Conservation (phyloP, 2,797 vertebrate genomes). For the Gallinago nigripennis region DNA sequence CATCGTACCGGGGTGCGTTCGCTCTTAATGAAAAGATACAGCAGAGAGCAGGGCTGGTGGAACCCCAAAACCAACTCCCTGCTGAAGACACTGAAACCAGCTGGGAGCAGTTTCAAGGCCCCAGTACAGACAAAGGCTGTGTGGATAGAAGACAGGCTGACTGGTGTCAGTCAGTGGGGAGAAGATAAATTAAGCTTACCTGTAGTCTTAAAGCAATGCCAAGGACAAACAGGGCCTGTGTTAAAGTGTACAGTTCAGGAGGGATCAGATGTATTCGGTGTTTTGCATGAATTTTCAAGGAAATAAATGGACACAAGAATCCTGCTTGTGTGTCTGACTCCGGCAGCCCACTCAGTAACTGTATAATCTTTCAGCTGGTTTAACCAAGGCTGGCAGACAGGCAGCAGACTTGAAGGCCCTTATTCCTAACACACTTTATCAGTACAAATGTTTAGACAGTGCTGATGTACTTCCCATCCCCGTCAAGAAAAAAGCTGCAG, state of each 20-base stretch:
- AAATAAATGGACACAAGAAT: not conserved
- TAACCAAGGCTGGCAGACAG: not conserved
- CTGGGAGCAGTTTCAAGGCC: not conserved
- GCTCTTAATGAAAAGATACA: not conserved
- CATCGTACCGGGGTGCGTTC: rapidly evolving
- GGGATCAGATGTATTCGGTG: not conserved
- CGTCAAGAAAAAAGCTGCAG: not conserved
- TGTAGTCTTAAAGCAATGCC: not conserved
- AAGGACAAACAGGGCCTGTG: not conserved
- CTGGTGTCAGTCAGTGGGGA: not conserved
- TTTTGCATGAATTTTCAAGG: not conserved
- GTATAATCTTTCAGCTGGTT: not conserved
- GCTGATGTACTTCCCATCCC: not conserved
- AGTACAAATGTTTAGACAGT: not conserved
- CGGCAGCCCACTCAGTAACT: not conserved
- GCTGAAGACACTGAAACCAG: not conserved
- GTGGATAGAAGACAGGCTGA: not conserved
- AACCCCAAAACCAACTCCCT: not conserved
- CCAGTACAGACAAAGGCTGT: not conserved
- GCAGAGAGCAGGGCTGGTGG: not conserved
- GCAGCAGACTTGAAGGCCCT: not conserved
- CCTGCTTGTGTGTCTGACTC: not conserved
- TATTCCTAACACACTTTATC: not conserved
- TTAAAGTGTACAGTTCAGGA: not conserved
- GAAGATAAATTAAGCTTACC: not conserved